Conservation (phyloP, 2,888 invertebrate species). For the Acrobasis suavella region DNA sequence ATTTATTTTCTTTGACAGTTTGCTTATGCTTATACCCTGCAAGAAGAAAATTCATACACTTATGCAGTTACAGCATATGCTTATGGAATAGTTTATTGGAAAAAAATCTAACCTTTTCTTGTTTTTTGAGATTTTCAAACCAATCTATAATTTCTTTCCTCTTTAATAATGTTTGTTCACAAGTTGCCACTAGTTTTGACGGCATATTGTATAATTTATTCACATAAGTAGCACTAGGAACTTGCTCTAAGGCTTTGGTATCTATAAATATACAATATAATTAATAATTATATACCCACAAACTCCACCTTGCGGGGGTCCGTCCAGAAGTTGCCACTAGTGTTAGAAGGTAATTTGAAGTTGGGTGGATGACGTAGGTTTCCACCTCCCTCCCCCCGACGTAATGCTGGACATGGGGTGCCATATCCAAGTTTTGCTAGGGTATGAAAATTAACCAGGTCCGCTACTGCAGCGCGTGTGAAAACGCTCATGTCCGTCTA, state of each 20-base stretch:
- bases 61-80: neutral
- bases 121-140: slow-evolving; percentile 55
- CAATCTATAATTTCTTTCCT: slow-evolving; percentile 67
- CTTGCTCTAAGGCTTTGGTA: slow-evolving; percentile 28
- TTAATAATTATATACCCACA: too few species aligned
- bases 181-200: slow-evolving; percentile 56
- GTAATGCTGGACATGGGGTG: too few species aligned
- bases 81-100: neutral
- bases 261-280: slow-evolving; percentile 8
- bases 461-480: too few species aligned
- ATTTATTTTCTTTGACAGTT: slow-evolving; percentile 59
- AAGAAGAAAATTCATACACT: slow-evolving; percentile 15
- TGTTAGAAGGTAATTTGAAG: too few species aligned
- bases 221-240: slow-evolving; percentile 45
- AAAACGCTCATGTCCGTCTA: too few species aligned
- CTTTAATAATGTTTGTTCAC: slow-evolving; percentile 60
- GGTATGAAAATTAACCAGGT: too few species aligned
- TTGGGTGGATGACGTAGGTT: too few species aligned
- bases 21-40: slow-evolving; percentile 52
- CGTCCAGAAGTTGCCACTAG: too few species aligned
- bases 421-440: too few species aligned
- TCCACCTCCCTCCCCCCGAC: too few species aligned
- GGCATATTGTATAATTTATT: slow-evolving; percentile 60
- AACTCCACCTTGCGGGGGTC: too few species aligned
- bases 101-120: slow-evolving; percentile 49